Percentiles rank a stretch among this genome's conserved stretches.
Evolutionary conservation across 1,140 invertebrate species (phyloP).

Genomic region (Bombyx mandarina): DNA sequence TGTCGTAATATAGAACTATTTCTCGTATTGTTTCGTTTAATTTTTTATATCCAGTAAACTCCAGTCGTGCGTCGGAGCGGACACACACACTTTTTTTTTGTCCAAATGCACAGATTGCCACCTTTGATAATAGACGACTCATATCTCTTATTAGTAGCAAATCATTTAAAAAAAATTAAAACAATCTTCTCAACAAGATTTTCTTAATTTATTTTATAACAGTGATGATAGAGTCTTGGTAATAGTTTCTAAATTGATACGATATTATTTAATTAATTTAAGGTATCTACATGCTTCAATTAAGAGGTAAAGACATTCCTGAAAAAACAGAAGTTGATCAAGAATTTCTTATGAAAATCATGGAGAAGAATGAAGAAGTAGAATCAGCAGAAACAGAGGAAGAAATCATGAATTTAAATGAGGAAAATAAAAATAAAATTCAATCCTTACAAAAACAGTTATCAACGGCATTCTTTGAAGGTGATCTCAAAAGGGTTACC

Average conservation of each 20-base stretch:
- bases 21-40: too few species aligned
- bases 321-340: conserved; percentile 82
- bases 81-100: too few species aligned
- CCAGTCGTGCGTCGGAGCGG: too few species aligned
- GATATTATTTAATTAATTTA: conserved; percentile 10
- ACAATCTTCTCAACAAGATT: too few species aligned
- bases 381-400: conserved; percentile 74
- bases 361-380: conserved; percentile 90
- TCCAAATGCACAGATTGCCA: too few species aligned
- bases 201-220: background rate
- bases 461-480: conserved; percentile 73
- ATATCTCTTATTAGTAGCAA: too few species aligned
- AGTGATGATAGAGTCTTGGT: background rate
- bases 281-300: conserved; percentile 77
- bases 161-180: too few species aligned
- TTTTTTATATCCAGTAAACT: too few species aligned
- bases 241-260: background rate
- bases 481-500: conserved; percentile 75
- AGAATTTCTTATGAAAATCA: conserved; percentile 86
- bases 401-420: conserved; percentile 74
- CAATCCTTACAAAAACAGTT: conserved; percentile 71
- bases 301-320: conserved; percentile 77
- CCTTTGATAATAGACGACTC: too few species aligned
- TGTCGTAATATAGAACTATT: too few species aligned
- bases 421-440: conserved; percentile 74